Evolutionary conservation across 92 coral and sea anemone genomes (phyloP).

Genomic region (Epizoanthus illoricatus): DNA sequence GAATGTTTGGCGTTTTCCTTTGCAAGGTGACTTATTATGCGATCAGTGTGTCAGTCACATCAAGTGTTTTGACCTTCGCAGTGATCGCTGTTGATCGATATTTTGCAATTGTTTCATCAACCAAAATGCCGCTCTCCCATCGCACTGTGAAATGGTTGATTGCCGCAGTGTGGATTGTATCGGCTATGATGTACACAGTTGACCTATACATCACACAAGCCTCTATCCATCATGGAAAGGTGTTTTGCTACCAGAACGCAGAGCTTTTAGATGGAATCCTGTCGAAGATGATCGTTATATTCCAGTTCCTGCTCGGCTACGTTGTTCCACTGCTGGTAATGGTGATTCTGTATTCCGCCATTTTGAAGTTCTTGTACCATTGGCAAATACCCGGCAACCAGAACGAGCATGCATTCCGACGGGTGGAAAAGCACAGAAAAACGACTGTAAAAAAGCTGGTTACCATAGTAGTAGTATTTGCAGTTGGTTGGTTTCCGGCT

Average conservation of each 20-base stretch:
- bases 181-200: conserved; percentile 16
- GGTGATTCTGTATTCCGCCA: conserved; percentile 11
- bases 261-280: neutral
- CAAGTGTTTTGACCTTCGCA: conserved; percentile 18
- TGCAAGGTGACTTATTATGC: conserved; percentile 28
- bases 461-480: conserved; percentile 22
- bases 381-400: conserved; percentile 40
- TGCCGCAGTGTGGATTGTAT: neutral
- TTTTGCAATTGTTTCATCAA: conserved; percentile 20
- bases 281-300: neutral
- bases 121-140: conserved; percentile 24
- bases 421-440: conserved; percentile 5
- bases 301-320: conserved; percentile 7
- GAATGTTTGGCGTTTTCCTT: conserved; percentile 14
- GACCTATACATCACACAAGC: conserved; percentile 32
- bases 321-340: conserved; percentile 9
- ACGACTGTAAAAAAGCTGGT: conserved; percentile 25
- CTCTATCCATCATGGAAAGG: neutral
- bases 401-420: conserved; percentile 4
- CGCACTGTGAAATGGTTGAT: conserved; percentile 1
- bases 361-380: conserved; percentile 15
- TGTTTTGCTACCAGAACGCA: neutral
- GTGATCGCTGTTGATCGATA: conserved; percentile 32
- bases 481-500: conserved; percentile 24
- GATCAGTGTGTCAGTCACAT: neutral